Conservation (phyloP, 2,797 vertebrate species). For the Euthynnus affinis region DNA sequence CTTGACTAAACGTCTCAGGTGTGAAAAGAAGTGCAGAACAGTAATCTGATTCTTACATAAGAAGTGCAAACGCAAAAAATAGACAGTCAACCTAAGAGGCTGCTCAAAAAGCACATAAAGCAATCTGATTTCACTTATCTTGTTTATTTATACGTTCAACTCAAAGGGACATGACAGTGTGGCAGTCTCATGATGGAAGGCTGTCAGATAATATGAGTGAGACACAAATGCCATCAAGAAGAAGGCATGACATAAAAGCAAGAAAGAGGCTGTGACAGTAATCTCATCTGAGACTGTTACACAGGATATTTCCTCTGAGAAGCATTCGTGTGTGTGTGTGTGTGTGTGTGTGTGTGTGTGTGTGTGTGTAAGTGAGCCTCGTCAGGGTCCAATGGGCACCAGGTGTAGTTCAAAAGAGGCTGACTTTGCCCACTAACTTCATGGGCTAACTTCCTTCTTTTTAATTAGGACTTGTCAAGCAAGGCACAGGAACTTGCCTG, state of each 20-base stretch:
- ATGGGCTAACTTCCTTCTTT: too few species aligned
- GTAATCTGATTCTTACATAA: conserved; percentile 18
- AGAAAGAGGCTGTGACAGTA: background rate
- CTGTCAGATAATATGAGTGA: conserved; percentile 11
- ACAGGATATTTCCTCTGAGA: conserved; percentile 35
- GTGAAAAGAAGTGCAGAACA: background rate
- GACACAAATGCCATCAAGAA: conserved; percentile 22
- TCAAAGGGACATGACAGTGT: background rate
- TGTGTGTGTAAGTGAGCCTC: too few species aligned
- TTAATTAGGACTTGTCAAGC: too few species aligned
- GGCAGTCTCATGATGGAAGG: background rate
- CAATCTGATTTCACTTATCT: conserved; percentile 18
- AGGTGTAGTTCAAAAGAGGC: too few species aligned
- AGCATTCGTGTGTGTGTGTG: conserved; percentile 4
- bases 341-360: background rate
- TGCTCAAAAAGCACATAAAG: background rate
- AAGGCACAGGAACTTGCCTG: too few species aligned
- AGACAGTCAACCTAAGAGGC: background rate
- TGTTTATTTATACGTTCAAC: too few species aligned
- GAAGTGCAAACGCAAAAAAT: background rate
- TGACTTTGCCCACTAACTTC: too few species aligned
- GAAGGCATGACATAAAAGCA: conserved; percentile 17
- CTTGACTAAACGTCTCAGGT: conserved; percentile 8
- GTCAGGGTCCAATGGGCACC: too few species aligned
- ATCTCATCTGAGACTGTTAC: conserved; percentile 23